A percentile compares a stretch with the other conserved stretches of the same genome.
phyloP scores from a whole-genome alignment of 2,797 vertebrate genomes.

The Pangasius mekongensis region DNA sequence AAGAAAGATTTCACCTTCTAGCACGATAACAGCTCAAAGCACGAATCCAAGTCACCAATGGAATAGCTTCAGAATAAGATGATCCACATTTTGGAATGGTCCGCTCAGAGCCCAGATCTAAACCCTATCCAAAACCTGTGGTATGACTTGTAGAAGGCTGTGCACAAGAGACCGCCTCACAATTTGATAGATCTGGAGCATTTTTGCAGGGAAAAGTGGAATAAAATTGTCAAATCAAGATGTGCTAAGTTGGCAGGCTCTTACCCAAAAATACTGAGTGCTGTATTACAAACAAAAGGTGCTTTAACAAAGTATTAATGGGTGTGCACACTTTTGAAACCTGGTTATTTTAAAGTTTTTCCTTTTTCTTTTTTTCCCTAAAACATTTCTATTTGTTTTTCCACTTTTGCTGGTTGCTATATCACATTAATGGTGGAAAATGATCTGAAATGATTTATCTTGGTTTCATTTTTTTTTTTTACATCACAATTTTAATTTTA shows the following conservation, averaged over 20 bases:
- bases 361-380: neutral
- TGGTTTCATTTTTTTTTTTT: neutral
- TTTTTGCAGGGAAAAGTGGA: neutral
- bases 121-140: neutral
- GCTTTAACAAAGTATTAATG: neutral
- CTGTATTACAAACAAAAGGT: neutral
- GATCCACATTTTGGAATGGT: neutral
- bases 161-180: neutral
- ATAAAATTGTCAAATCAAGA: neutral
- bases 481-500: neutral
- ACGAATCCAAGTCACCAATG: neutral
- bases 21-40: neutral
- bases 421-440: neutral
- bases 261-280: neutral
- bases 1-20: neutral
- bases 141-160: neutral
- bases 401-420: neutral
- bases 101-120: neutral
- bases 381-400: neutral
- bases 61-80: neutral
- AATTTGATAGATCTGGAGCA: neutral
- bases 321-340: neutral
- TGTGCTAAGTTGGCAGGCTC: neutral
- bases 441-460: neutral
- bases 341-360: neutral